Evolutionary conservation across 2,797 vertebrate species (phyloP).

Genomic region (Delichon dasypus): DNA sequence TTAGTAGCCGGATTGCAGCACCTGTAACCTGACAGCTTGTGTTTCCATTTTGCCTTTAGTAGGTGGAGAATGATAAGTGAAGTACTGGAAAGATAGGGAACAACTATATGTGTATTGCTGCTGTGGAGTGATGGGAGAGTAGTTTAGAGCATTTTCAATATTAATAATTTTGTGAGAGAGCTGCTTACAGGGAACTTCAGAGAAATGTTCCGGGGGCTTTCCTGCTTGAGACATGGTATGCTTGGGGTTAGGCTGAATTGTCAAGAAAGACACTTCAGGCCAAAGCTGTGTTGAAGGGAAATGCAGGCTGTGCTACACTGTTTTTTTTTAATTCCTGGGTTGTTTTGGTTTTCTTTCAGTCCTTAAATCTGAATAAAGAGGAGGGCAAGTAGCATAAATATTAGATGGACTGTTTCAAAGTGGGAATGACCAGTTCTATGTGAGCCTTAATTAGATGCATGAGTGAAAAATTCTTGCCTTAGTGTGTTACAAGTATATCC

Average conservation of each 20-base stretch:
- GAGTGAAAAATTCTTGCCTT: neutral
- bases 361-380: neutral
- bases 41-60: neutral
- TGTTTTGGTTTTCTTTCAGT: neutral
- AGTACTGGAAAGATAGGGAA: neutral
- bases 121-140: neutral
- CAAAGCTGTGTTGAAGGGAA: neutral
- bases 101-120: neutral
- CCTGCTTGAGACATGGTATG: neutral
- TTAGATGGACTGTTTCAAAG: neutral
- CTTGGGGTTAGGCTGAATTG: neutral
- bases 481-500: neutral
- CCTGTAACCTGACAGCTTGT: neutral
- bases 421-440: fast-evolving
- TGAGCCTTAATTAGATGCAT: neutral
- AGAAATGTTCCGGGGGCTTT: neutral
- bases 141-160: neutral
- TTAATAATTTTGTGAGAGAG: neutral
- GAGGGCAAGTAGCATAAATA: neutral
- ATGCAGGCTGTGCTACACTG: neutral
- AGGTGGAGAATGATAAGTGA: neutral
- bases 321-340: neutral
- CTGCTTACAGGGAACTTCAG: neutral
- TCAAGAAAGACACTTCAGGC: neutral
- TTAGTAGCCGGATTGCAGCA: neutral